Evolutionary conservation across 2,888 invertebrate species (phyloP).

Genomic region (Pegoplata infirma): DNA sequence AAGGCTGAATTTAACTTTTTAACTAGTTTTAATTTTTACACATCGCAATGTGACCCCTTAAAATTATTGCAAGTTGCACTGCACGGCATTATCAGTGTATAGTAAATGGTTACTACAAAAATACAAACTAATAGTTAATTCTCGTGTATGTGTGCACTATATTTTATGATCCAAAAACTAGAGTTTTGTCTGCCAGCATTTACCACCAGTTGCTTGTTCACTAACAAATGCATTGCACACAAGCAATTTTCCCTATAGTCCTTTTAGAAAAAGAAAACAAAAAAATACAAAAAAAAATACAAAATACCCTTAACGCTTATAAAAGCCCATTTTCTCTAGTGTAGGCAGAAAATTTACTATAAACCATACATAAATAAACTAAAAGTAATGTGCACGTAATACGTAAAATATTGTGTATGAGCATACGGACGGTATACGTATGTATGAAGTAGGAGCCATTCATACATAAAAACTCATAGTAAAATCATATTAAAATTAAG

Average conservation of each 20-base stretch:
- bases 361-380: slow-evolving; percentile 26
- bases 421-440: too few species aligned
- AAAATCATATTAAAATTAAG: not conserved
- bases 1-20: too few species aligned
- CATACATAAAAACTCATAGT: not conserved
- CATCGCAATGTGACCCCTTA: too few species aligned
- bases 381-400: slow-evolving; percentile 42
- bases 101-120: slow-evolving; percentile 15
- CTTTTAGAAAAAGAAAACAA: slow-evolving; percentile 6
- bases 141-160: slow-evolving; percentile 7
- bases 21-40: too few species aligned
- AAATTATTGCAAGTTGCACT: not conserved
- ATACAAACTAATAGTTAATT: slow-evolving; percentile 4
- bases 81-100: not conserved
- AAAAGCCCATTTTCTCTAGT: slow-evolving; percentile 25
- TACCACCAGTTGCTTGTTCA: slow-evolving; percentile 54
- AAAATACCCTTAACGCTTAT: slow-evolving; percentile 37
- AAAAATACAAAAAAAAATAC: not conserved
- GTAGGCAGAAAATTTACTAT: slow-evolving; percentile 38
- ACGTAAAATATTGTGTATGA: slow-evolving; percentile 45
- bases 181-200: not conserved
- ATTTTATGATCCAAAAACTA: slow-evolving; percentile 28
- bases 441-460: too few species aligned
- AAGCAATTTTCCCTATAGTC: slow-evolving; percentile 33
- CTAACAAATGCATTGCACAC: slow-evolving; percentile 4